Base-by-base conservation (phyloP, 2,113 vertebrate genomes). In the Platichthys flesus region DNA sequence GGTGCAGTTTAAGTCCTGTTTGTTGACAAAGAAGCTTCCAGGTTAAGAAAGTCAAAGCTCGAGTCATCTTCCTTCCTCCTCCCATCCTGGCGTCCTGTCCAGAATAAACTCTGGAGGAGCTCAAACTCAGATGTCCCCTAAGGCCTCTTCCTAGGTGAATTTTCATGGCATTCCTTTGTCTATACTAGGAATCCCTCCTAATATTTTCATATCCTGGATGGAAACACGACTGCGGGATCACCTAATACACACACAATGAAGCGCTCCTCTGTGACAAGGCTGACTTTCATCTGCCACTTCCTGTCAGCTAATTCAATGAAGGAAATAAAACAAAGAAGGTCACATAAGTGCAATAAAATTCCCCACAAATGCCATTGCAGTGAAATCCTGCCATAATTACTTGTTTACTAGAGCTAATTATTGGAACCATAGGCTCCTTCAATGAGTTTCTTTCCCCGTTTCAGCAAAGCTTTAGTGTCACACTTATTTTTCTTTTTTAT, bases 131-230 rank as follows among this genome's bases (percentile, higher is more conserved):
- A 87, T 80, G 76, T 85, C 76, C 82, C 86, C 35, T 75, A 1
- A 54, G 80, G 81, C 81, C 80, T 84, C 59, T 74, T 61, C 62
- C 58, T 72, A 67, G 61, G 71, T 76, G 74, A 72, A 81, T 87
- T 82, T 57, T 52, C 68, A 71, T 55, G 24, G 85, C 71, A 78
- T 89, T 89, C 79, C 71, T 78, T 64, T 60, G 79, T 76, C 65
- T 78, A 68, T 65, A 65, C 69, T 16, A 72, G 78, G 78, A 89
- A 87, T 87, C 82, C 76, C 72, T 73, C 51, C 51, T 85, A 88
- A 89, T 88, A 85, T 85, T 75, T 89, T 92, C 83, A 90, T 90
- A 90, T 90, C 89, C 89, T 86, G 86, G 71, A 76, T 62, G 70
- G 56, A 76, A 81, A 71, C 56, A 81, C 35, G 6, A 58, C 31